Conservation (phyloP, 2,888 invertebrate species). For the Coelogynopora nodosa region DNA sequence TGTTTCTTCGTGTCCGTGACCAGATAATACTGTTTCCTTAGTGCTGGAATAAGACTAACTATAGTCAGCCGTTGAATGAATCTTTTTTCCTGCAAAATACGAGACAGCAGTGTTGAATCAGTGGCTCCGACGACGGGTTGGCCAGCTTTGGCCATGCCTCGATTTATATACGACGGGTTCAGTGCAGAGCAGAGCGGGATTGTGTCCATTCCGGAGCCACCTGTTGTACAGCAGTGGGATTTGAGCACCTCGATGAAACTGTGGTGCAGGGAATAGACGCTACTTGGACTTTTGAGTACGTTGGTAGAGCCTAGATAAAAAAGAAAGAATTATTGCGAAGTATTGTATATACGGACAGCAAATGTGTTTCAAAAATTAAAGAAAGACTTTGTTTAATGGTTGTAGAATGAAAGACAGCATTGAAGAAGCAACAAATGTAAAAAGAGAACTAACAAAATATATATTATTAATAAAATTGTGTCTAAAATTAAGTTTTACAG, state of each 20-base stretch:
- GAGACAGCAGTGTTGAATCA: conserved; percentile 33
- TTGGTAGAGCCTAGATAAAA: too few species aligned
- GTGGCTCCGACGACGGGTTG: background rate
- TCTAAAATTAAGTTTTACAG: too few species aligned
- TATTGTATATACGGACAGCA: too few species aligned
- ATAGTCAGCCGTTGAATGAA: background rate
- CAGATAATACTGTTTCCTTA: background rate
- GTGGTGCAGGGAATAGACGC: conserved; percentile 45
- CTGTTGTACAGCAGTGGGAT: conserved; percentile 42
- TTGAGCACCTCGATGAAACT: conserved; percentile 46
- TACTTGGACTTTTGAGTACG: conserved; percentile 34
- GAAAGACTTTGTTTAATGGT: too few species aligned
- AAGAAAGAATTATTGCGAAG: too few species aligned
- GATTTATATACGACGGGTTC: background rate
- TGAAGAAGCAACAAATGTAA: too few species aligned
- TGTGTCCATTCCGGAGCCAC: background rate
- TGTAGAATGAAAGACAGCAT: too few species aligned
- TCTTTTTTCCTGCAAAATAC: conserved; percentile 25
- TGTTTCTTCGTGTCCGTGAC: too few species aligned
- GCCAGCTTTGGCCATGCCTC: background rate
- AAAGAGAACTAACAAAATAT: too few species aligned
- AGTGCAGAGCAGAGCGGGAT: background rate
- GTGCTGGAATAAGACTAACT: background rate
- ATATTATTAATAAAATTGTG: too few species aligned
- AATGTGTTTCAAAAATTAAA: too few species aligned